Percentiles rank a stretch among this genome's conserved stretches.
phyloP scores from a whole-genome alignment of 2,797 vertebrate species.

The Liasis olivaceus region DNA sequence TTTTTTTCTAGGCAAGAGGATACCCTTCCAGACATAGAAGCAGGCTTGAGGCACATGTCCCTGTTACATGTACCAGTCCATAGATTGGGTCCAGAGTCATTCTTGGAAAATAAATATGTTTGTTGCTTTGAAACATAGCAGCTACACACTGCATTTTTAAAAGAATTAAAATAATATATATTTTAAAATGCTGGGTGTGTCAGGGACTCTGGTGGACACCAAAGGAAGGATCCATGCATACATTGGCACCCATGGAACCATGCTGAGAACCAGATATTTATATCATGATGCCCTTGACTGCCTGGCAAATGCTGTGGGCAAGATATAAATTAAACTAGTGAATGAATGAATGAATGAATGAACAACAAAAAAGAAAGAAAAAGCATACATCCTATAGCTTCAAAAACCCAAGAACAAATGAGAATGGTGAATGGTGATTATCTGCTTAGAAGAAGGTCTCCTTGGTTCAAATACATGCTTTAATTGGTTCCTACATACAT shows the following conservation, averaged over 20 bases:
- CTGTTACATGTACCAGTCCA: background rate
- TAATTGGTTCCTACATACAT: background rate
- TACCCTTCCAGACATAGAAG: background rate
- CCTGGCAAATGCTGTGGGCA: background rate
- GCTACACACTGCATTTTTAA: background rate
- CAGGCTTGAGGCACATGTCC: background rate
- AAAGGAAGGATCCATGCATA: background rate
- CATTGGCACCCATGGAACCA: background rate
- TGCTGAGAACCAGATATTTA: background rate
- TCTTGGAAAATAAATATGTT: background rate
- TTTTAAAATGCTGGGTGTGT: background rate
- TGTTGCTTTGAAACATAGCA: background rate
- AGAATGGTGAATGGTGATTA: background rate
- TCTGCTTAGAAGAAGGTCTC: background rate
- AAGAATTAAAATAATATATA: background rate
- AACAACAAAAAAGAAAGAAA: background rate
- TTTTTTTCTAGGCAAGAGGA: background rate
- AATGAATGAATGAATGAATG: background rate
- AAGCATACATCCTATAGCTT: background rate
- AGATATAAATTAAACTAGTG: background rate
- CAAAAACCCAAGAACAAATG: background rate
- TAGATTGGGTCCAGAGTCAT: background rate
- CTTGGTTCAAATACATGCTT: background rate
- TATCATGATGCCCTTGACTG: background rate
- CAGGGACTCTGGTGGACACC: background rate